These are phyloP conservation scores for Biston betularia DNA, from an alignment of 2,888 invertebrate species.

Conservation along the genomic window DNA sequence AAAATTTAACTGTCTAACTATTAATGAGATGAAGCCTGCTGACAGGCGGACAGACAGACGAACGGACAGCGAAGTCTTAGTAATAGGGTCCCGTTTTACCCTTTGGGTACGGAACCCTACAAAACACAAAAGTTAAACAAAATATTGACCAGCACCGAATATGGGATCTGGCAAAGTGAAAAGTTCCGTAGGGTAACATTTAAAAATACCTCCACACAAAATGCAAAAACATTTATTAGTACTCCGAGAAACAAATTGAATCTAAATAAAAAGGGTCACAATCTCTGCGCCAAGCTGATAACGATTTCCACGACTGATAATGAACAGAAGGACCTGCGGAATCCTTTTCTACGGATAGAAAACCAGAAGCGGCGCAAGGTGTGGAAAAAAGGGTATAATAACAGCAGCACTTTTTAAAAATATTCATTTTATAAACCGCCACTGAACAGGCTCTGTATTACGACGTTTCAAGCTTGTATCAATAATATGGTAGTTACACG, in stretches of 20 bases:
- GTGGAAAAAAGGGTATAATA: neutral
- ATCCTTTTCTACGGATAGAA: conserved; percentile 8
- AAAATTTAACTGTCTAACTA: too few relatives aligned
- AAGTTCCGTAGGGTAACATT: neutral
- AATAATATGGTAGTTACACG: too few relatives aligned
- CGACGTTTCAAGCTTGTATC: too few relatives aligned
- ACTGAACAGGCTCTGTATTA: too few relatives aligned
- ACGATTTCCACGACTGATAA: conserved; percentile 21
- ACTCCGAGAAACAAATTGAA: conserved; percentile 17
- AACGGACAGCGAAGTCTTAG: too few relatives aligned
- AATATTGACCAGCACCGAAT: neutral
- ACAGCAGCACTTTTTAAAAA: too few relatives aligned
- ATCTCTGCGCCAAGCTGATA: conserved; percentile 20
- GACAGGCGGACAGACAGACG: too few relatives aligned
- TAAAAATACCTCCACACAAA: conserved; percentile 3
- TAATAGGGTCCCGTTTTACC: too few relatives aligned
- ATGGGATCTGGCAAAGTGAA: neutral
- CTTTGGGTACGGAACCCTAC: too few relatives aligned
- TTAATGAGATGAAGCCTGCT: too few relatives aligned
- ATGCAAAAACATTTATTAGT: conserved; percentile 7
- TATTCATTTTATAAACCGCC: too few relatives aligned
- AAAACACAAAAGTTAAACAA: too few relatives aligned
- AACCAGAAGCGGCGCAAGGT: conserved; percentile 1
- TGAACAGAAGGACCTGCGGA: conserved; percentile 11
- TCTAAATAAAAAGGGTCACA: conserved; percentile 18